phyloP scores from a whole-genome alignment of 2,113 vertebrate genomes.

The Thamnophis sirtalis region DNA sequence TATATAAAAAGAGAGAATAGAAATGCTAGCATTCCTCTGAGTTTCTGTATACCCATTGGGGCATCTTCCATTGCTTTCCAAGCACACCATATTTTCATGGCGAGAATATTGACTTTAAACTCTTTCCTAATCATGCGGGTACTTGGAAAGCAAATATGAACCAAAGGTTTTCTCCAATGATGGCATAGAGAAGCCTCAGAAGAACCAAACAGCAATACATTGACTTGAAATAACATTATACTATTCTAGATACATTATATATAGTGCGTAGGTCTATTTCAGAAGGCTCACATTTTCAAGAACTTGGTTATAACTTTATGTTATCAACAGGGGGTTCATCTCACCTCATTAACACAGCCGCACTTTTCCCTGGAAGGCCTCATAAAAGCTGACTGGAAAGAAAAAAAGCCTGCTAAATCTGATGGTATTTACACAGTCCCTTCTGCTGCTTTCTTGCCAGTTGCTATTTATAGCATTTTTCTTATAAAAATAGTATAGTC shows the following conservation, averaged over 20 bases:
- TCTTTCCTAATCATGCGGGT: background rate
- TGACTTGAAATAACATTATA: background rate
- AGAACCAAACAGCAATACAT: background rate
- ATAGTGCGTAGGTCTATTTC: background rate
- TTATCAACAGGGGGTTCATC: background rate
- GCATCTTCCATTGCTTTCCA: background rate
- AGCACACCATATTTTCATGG: background rate
- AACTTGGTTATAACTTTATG: background rate
- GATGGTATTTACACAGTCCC: background rate
- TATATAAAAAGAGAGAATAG: background rate
- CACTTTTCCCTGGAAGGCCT: background rate
- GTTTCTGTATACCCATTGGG: background rate
- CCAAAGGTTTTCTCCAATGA: background rate
- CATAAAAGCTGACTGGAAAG: background rate
- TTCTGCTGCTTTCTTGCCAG: background rate
- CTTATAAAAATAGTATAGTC: background rate
- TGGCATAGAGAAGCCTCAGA: background rate
- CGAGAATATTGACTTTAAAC: background rate
- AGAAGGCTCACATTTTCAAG: background rate
- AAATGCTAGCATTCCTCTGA: background rate
- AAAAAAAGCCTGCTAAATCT: background rate
- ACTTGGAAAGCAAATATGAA: background rate
- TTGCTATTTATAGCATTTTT: background rate
- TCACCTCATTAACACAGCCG: background rate
- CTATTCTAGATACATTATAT: background rate